phyloP scores from a whole-genome alignment of 2,113 vertebrate species.

The Odontophorus gujanensis region DNA sequence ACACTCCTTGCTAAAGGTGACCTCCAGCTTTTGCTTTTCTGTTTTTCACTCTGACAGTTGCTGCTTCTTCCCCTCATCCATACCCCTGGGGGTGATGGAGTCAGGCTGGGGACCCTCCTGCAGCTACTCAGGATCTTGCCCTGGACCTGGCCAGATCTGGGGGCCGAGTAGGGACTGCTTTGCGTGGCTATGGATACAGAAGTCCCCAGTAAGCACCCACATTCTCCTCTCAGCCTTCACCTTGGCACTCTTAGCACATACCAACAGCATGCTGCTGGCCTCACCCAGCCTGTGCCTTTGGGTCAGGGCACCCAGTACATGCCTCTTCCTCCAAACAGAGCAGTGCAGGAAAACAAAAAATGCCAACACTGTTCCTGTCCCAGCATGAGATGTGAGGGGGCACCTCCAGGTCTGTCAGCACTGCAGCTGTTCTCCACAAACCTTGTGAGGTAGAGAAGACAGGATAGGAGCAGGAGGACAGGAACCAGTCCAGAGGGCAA shows the following conservation, averaged over 20 bases:
- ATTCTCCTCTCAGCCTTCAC: neutral
- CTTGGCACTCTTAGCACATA: neutral
- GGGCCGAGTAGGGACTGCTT: neutral
- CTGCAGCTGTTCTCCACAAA: fast-evolving
- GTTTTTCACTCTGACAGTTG: neutral
- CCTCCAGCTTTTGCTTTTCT: neutral
- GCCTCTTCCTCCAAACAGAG: fast-evolving
- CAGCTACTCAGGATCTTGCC: neutral
- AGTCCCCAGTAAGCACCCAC: neutral
- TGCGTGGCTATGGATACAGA: neutral
- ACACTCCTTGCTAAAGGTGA: neutral
- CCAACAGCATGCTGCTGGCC: neutral
- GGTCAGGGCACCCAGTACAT: neutral
- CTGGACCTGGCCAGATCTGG: neutral
- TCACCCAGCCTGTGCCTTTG: neutral
- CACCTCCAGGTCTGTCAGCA: neutral
- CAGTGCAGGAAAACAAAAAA: neutral
- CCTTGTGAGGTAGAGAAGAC: neutral
- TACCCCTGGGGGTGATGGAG: fast-evolving
- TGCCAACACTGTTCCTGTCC: neutral
- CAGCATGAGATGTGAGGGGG: neutral
- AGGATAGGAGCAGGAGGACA: neutral
- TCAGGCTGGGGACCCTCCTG: neutral
- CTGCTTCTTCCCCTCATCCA: neutral
- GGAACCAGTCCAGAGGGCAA: neutral